phyloP scores from a whole-genome alignment of 2,888 invertebrate genomes.

The Autographa pulchrina region DNA sequence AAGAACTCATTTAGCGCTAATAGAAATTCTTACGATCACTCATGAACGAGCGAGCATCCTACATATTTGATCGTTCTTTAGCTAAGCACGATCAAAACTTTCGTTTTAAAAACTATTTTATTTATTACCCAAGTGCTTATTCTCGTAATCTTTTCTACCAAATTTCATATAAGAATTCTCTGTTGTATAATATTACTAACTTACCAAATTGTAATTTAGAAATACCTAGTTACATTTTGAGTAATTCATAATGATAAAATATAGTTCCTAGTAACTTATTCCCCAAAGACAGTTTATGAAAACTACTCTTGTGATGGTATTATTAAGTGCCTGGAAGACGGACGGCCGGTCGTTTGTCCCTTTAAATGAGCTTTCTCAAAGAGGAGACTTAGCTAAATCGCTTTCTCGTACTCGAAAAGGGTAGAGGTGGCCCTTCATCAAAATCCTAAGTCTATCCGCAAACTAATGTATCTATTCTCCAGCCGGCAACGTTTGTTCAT shows the following conservation, averaged over 20 bases:
- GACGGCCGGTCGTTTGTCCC: conserved; percentile 44
- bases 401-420: conserved; percentile 45
- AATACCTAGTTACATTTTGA: not conserved
- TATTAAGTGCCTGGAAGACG: conserved; percentile 45
- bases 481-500: conserved; percentile 16
- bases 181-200: not conserved
- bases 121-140: no score
- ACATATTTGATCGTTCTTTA: conserved; percentile 7
- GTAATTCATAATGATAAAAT: conserved; percentile 16
- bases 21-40: conserved; percentile 33
- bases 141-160: not conserved
- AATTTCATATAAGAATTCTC: not conserved
- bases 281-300: conserved; percentile 23
- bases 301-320: conserved; percentile 38
- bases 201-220: not conserved
- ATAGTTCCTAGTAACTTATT: conserved; percentile 14
- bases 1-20: conserved; percentile 42
- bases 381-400: conserved; percentile 49
- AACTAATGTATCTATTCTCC: conserved; percentile 28
- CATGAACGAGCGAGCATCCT: conserved; percentile 30
- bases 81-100: not conserved
- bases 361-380: conserved; percentile 52
- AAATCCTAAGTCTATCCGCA: conserved; percentile 38
- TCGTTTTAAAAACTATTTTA: no score
- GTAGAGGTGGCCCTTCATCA: conserved; percentile 43